These are phyloP conservation scores for Diorhabda carinulata DNA, from an alignment of 1,140 invertebrate species.

Conservation along the genomic window DNA sequence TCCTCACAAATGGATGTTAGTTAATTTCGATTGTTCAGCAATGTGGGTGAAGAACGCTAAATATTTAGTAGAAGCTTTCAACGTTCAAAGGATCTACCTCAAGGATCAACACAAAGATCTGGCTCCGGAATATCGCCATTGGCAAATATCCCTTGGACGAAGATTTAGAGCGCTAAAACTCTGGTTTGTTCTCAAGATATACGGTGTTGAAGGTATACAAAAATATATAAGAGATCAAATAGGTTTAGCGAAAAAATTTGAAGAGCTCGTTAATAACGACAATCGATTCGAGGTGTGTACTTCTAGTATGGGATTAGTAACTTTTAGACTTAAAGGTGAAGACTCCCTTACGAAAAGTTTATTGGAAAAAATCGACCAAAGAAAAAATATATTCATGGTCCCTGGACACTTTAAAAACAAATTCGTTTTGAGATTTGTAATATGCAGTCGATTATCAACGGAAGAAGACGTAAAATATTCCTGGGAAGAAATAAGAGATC, in stretches of 20 bases:
- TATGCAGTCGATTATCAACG: conserved; percentile 71
- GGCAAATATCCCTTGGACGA: conserved; percentile 90
- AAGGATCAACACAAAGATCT: conserved; percentile 64
- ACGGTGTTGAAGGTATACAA: conserved; percentile 79
- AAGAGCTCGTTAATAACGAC: conserved; percentile 65
- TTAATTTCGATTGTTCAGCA: conserved; percentile 90
- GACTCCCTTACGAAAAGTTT: conserved; percentile 72
- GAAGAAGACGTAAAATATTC: conserved; percentile 73
- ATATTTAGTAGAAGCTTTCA: conserved; percentile 82
- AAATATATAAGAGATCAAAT: conserved; percentile 76
- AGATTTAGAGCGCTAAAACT: conserved; percentile 90
- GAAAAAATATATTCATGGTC: conserved; percentile 80
- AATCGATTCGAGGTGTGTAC: conserved; percentile 65
- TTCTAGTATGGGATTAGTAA: conserved; percentile 74
- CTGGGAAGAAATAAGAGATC: conserved; percentile 72
- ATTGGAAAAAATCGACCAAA: conserved; percentile 68
- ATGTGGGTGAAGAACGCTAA: conserved; percentile 83
- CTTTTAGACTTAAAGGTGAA: conserved; percentile 78
- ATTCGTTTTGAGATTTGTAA: conserved; percentile 76
- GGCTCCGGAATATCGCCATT: conserved; percentile 88
- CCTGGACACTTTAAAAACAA: conserved; percentile 64
- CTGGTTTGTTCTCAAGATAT: conserved; percentile 87
- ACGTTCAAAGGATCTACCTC: conserved; percentile 88
- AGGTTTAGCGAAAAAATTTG: conserved; percentile 72
- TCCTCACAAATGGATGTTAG: conserved; percentile 89